Evolutionary conservation across 2,888 invertebrate genomes (phyloP).

Genomic region (Agapostemon virescens): DNA sequence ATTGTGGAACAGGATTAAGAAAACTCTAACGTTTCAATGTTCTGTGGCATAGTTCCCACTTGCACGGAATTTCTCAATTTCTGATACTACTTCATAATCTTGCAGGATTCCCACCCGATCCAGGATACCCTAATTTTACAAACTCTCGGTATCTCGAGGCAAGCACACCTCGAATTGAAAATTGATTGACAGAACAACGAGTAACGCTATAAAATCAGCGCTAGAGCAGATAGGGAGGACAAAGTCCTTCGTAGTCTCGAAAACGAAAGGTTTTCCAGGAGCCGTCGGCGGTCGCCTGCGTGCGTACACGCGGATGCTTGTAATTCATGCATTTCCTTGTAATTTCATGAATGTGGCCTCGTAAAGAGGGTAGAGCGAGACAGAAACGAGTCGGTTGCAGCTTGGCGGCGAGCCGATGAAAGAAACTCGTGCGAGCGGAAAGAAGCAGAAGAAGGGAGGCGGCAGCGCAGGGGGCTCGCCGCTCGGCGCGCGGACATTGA

Average conservation of each 20-base stretch:
- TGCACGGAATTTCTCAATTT: too few relatives aligned
- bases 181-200: too few relatives aligned
- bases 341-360: constrained; percentile 19
- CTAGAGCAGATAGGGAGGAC: background rate
- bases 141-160: too few relatives aligned
- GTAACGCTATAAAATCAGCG: too few relatives aligned
- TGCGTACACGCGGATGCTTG: constrained; percentile 7
- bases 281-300: background rate
- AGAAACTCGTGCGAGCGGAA: constrained; percentile 14
- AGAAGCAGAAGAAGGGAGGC: constrained; percentile 48
- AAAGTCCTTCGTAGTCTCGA: background rate
- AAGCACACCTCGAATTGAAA: too few relatives aligned
- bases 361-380: background rate
- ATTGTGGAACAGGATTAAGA: background rate
- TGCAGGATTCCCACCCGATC: too few relatives aligned
- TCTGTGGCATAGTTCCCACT: too few relatives aligned
- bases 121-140: too few relatives aligned
- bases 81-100: too few relatives aligned
- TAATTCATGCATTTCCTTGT: constrained; percentile 32
- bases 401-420: constrained; percentile 1
- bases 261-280: background rate
- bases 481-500: constrained; percentile 69
- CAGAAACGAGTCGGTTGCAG: background rate
- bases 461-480: background rate
- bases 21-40: too few relatives aligned